Base-by-base conservation (phyloP, 2,113 vertebrate genomes). In the Rostratula benghalensis region DNA sequence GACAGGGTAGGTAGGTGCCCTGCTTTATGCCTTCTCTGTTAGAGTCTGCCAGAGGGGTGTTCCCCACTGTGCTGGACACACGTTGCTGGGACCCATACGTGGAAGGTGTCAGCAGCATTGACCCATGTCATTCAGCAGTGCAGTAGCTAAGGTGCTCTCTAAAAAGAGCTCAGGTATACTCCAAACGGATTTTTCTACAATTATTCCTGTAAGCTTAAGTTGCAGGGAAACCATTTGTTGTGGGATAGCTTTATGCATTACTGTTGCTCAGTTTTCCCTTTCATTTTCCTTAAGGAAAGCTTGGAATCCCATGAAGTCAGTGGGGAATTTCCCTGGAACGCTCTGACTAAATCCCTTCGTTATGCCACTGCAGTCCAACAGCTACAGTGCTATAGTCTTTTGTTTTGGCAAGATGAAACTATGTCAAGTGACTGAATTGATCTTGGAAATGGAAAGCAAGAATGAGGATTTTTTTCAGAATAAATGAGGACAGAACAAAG, bases 31-130 rank as follows among this genome's bases (percentile, higher is more conserved):
- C 24, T 94, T 21, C 46, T 74, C 37, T 41, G 24, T 73, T 23
- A 39, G 13, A 63, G 48, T 46, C 20, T 69, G 35, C 10, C 6
- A 2, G 31, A 21, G 31, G n/a, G 22, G 3, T 33, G 37, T 28
- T 87, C 22, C 28, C 16, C 83, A 24, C 18, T 67, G 22, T 35
- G 9, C 22, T 45, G 25, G 45, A 10, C 22, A 31, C 2, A 0
- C 0, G 3, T 69, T 54, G 24, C 20, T n/a, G 53, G 51, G 77
- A 13, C 60, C 43, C 51, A 13, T 1, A 1, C 0, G 0, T 46
- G 54, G 33, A 53, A 33, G 0, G 1, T 39, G 43, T 31, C 0
- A 1, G 61, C 54, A 57, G 13, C 68, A 33, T 5, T 23, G 24
- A 23, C 60, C 41, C 31, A 25, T 1, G 0, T 69, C 39, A 54